Evolutionary conservation across 2,113 vertebrate genomes (phyloP).

Genomic region (Megaceryle maxima): DNA sequence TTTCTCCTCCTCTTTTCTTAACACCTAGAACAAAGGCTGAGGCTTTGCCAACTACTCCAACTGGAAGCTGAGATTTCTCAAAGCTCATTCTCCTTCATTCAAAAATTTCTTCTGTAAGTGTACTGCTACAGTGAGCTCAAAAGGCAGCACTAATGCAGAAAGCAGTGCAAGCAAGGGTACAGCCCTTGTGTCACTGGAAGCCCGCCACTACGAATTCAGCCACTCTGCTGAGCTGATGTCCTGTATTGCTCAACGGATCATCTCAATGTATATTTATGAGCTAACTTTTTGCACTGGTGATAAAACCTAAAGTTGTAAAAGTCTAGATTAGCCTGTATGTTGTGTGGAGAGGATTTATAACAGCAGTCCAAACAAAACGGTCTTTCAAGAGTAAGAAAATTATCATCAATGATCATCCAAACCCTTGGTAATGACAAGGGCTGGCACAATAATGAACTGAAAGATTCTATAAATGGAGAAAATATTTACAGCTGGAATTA

Average conservation of each 20-base stretch:
- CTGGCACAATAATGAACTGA: not conserved
- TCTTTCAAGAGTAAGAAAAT: not conserved
- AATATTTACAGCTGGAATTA: not conserved
- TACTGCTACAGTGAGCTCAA: not conserved
- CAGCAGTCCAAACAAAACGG: not conserved
- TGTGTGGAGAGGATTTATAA: not conserved
- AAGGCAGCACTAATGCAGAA: accelerated
- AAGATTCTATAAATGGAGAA: not conserved
- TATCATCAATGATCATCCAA: not conserved
- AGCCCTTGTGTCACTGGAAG: not conserved
- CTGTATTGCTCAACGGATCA: not conserved
- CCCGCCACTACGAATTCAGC: not conserved
- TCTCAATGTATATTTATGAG: not conserved
- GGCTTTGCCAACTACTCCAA: not conserved
- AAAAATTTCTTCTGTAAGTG: not conserved
- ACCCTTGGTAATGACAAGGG: not conserved
- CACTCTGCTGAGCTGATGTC: not conserved
- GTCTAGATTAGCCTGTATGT: not conserved
- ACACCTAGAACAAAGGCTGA: not conserved
- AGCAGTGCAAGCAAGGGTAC: not conserved
- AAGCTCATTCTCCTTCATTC: not conserved
- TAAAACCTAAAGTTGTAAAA: not conserved
- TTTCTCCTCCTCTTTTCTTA: not conserved
- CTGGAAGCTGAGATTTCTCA: not conserved
- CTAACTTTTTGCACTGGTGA: not conserved